phyloP scores from a whole-genome alignment of 2,797 vertebrate genomes.

The Chanos chanos region DNA sequence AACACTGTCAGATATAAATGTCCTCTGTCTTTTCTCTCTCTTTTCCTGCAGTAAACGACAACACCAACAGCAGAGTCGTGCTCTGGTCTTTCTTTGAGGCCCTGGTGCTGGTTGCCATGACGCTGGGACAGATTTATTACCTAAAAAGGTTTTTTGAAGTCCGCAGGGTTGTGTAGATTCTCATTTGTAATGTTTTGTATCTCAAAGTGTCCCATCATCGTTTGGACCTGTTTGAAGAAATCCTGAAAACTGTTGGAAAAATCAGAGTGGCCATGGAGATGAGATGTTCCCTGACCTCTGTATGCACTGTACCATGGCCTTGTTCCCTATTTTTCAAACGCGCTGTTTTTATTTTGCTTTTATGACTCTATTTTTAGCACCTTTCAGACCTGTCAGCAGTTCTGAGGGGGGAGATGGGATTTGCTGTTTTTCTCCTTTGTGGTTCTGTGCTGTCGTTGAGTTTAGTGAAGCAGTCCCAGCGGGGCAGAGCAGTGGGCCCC shows the following conservation, averaged over 20 bases:
- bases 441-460: no score
- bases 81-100: conserved; percentile 40
- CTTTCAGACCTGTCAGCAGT: no score
- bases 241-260: conserved; percentile 6
- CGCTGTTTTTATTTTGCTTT: conserved; percentile 3
- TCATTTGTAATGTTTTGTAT: conserved; percentile 27
- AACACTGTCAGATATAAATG: no score
- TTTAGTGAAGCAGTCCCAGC: no score
- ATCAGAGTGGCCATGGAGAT: conserved; percentile 17
- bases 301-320: no score
- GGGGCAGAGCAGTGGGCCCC: no score
- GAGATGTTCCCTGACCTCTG: background rate
- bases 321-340: no score
- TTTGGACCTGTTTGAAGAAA: conserved; percentile 27
- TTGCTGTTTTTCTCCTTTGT: no score
- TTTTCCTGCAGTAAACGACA: conserved; percentile 97
- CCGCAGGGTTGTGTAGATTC: conserved; percentile 82
- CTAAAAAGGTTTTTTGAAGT: conserved; percentile 99
- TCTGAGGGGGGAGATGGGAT: no score
- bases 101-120: conserved; percentile 40
- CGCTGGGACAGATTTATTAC: conserved; percentile 96
- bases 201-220: conserved; percentile 18
- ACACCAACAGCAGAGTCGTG: conserved; percentile 99
- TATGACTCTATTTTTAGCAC: background rate
- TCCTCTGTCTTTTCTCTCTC: no score